Evolutionary conservation across 2,113 vertebrate genomes (phyloP), one percentile per base, ranked within the genome.

Genomic region (Perca flavescens): DNA sequence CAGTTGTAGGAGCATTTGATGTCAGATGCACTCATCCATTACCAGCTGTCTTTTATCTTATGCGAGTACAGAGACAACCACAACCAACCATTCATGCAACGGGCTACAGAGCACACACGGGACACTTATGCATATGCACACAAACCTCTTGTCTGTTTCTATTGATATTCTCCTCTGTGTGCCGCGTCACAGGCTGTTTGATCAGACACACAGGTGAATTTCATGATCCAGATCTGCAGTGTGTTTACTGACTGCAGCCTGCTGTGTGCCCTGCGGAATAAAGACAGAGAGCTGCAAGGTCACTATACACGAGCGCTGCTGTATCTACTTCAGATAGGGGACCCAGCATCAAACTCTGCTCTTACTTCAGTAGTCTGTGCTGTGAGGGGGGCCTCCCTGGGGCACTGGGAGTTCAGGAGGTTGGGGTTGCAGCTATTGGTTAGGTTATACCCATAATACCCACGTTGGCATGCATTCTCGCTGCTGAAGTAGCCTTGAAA

Each of bases 281-380:
- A 76, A 62, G 61, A 52, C 34, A 19, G 40, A 62, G 46, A 13
- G 31, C 10, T 84, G 68, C 82, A 86, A 83, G 74, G 81, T 83
- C 66, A 3, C 62, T 47, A 0, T 40, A 25, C 54, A 40, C 57
- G 6, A 61, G n/a, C 28, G 8, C 52, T 4, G 53, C 52, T 70
- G 74, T 58, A n/a, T 46, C 47, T 16, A 31, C 17, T 21, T 83
- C 49, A 79, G 7, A 36, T 1, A 10, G 19, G 2, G 1, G 25
- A 9, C 36, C 21, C 7, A 17, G 22, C 40, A 60, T 66, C 49
- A 12, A 14, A 52, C n/a, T 61, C 28, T 3, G 25, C 25, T 71
- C 31, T 15, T 5, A 3, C 36, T 13, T 15, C 46, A 25, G 12
- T 50, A 19, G 70, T 47, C 52, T 53, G 25, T 31, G 62, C 28